Base-by-base conservation (phyloP, 2,113 vertebrate species). In the Melozone crissalis region DNA sequence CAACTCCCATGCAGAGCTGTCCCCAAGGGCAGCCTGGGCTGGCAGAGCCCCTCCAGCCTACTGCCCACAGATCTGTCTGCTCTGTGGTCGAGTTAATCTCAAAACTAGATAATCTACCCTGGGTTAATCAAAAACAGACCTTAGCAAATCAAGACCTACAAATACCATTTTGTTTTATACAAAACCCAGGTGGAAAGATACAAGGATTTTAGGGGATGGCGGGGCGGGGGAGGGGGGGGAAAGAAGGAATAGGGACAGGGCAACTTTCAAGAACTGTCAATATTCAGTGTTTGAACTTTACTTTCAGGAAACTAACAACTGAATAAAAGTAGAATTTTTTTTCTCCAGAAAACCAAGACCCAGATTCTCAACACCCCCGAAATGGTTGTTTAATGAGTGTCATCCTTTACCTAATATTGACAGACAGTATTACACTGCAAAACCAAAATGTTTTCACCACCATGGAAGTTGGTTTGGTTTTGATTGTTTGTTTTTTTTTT, bases 141-240 rank as follows among this genome's bases (percentile, higher is more conserved):
- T 39, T 1, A 57, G 67, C 22, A 80, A 86, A 63, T 17, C 17
- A 44, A 27, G n/a, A 41, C 13, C 30, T 30, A 61, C 3, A 79
- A 87, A 69, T 10, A 83, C 10, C 2, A 21, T 31, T 72, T 44
- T 15, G 24, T 58, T 37, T 62, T 14, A 43, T 20, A 51, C 24
- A 55, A 67, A 80, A 49, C 24, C 12, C 5, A 3, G 6, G 21
- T 14, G 55, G 9, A 78, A 39, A 47, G 16, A 83, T 31, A 7
- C 6, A 77, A 74, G 19, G 26, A 51, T 1, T 21, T 27, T 24
- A 10, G 11, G 15, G 11, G 7, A 15, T 4, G 4, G 10, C n/a
- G n/a, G n/a, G n/a, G n/a, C n/a, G n/a, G 3, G 8, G 0, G 11
- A 5, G 4, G 17, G 15, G 10, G 7, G 5, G 17, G 15, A 4